Evolutionary conservation across 2,888 invertebrate species (phyloP), one percentile per base, ranked within the genome.

Genomic region (Dryococelus australis): DNA sequence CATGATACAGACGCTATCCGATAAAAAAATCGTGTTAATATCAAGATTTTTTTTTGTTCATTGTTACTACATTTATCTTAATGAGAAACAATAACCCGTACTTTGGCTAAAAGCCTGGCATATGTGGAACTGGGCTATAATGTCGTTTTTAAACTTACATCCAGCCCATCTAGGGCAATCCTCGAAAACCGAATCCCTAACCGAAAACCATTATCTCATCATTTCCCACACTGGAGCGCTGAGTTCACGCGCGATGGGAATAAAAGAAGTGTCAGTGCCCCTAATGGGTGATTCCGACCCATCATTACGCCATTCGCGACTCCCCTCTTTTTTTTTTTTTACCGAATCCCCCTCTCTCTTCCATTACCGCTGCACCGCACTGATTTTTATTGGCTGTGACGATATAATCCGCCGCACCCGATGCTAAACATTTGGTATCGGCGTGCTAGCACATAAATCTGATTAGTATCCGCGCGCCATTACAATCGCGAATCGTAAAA

Each of bases 371-470:
- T 65, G 65, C 65, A n/a, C n/a, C 0, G 65, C 65, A 20, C 12
- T 65, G 65, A 65, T 65, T 65, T 65, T 65, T 65, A 65, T 65
- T 65, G 65, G 65, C 65, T 65, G 65, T 65, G 65, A 65, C 65
- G 65, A 65, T 65, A n/a, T 65, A n/a, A 65, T 65, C n/a, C 65
- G 24, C 65, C 8, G 20, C 20, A 3, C 65, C 65, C 65, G 65
- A 65, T 65, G 65, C 65, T 8, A 65, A 65, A 65, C 65, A 65
- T 65, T 65, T n/a, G 65, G 65, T n/a, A 65, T 65, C n/a, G 65
- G 65, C 65, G 65, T 8, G 8, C 24, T 2, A 20, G 65, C 65
- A n/a, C 13, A 51, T 65, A n/a, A 65, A 65, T 65, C 65, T 65
- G 65, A 65, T 65, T 65, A 65, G 65, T 65, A n/a, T 65, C 65